Base-by-base conservation (phyloP, 2,888 invertebrate genomes). In the Keiferia lycopersicella region DNA sequence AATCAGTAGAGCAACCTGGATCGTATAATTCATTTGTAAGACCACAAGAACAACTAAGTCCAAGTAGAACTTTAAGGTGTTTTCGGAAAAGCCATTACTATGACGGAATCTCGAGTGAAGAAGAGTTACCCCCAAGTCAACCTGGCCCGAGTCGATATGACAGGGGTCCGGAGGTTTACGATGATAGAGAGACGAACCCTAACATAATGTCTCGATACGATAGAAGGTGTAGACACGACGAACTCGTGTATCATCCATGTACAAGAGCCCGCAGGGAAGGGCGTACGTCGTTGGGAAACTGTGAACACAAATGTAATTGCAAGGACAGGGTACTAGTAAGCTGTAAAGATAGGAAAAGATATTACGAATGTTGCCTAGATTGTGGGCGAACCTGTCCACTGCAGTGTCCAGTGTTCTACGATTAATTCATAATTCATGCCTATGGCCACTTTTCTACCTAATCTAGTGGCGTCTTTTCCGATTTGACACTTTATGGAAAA, bases 281-380 rank as follows among this genome's bases (percentile, higher is more conserved):
- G 8, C 38, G 14, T 18, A 34, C 38, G 34, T n/a, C 12, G 34
- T 2, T 30, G 11, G n/a, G 7, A 1, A 39, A 12, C 0, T 38
- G 53, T 20, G 16, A n/a, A 0, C 53, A 53, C 11, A 62, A 53
- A 53, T 62, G 62, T 26, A 53, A 41, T 4, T 62, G 62, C 39
- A 62, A 62, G 26, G 62, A 62, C 1, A 50, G 51, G 14, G 6
- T 61, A 7, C 14, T 16, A 6, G 18, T 61, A 0, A 14, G 18
- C n/a, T 61, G 61, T n/a, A 62, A 53, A 16, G 53, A 11, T 0
- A 10, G 20, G 0, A 34, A 39, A n/a, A 38, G 20, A 8, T 62
- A 53, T 20, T 3, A n/a, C 10, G 53, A 62, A 4, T 53, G 53
- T 34, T 62, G 62, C 11, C 53, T 53, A n/a, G 10, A n/a, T 14